Conservation (phyloP, 2,797 vertebrate genomes). For the Carcharodon carcharias region DNA sequence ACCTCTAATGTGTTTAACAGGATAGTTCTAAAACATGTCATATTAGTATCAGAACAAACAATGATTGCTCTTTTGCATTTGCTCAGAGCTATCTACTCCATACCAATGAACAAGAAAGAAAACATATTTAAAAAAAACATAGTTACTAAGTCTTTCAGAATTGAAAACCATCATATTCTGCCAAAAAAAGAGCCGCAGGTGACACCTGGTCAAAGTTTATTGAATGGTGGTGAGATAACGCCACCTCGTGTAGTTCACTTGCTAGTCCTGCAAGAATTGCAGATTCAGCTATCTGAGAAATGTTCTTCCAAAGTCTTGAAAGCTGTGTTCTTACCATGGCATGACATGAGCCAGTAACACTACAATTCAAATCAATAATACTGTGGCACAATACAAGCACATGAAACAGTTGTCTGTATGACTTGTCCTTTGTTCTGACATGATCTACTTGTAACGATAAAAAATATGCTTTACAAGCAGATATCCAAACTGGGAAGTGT, state of each 20-base stretch:
- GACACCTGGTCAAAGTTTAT: neutral
- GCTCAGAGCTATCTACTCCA: slow-evolving; percentile 3
- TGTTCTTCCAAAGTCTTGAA: neutral
- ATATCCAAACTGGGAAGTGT: neutral
- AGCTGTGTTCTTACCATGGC: neutral
- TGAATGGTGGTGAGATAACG: slow-evolving; percentile 5
- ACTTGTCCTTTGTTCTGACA: neutral
- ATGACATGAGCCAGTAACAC: neutral
- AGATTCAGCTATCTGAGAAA: neutral
- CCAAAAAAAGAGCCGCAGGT: neutral
- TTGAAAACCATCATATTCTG: neutral
- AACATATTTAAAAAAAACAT: neutral
- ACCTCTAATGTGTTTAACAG: slow-evolving; percentile 32
- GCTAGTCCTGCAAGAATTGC: neutral
- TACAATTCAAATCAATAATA: slow-evolving; percentile 31
- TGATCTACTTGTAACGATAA: neutral
- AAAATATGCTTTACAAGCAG: slow-evolving; percentile 32
- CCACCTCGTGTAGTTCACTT: slow-evolving; percentile 11
- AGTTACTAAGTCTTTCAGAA: neutral
- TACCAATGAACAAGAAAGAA: neutral
- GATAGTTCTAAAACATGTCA: slow-evolving; percentile 18
- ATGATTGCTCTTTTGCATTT: neutral
- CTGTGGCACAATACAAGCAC: slow-evolving; percentile 22
- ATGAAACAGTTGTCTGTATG: slow-evolving; percentile 15
- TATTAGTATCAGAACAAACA: slow-evolving; percentile 27